Evolutionary conservation across 2,888 invertebrate species (phyloP).

Genomic region (Drosophila barbarae): DNA sequence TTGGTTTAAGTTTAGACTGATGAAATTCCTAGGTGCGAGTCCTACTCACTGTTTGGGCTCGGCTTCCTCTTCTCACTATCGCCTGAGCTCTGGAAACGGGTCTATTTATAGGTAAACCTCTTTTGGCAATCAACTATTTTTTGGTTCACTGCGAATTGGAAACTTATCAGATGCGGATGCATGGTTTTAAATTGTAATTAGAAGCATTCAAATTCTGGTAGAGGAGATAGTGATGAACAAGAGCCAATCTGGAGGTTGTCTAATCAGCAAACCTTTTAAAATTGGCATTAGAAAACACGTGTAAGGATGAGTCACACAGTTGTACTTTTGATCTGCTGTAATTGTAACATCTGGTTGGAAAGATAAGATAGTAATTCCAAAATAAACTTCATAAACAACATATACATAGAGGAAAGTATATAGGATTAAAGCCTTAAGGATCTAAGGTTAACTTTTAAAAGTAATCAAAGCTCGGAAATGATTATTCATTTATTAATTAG

Average conservation of each 20-base stretch:
- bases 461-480: not conserved
- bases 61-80: conserved; percentile 28
- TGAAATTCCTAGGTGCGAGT: too few species aligned
- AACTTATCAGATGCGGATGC: conserved; percentile 30
- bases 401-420: not conserved
- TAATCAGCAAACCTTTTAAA: not conserved
- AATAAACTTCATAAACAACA: not conserved
- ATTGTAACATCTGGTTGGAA: not conserved
- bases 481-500: not conserved
- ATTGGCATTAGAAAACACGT: conserved; percentile 22
- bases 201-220: conserved; percentile 22
- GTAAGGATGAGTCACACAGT: conserved; percentile 13
- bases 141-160: conserved; percentile 10
- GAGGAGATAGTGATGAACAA: conserved; percentile 17
- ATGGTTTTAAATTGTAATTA: conserved; percentile 21
- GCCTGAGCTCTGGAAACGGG: not conserved
- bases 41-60: conserved; percentile 17
- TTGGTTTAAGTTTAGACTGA: not conserved
- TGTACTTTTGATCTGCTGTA: conserved; percentile 1
- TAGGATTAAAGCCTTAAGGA: not conserved
- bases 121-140: conserved; percentile 21
- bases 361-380: not conserved
- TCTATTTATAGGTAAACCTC: conserved; percentile 52
- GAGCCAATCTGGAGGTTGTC: conserved; percentile 12
- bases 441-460: not conserved